Percentiles rank a stretch among this genome's conserved stretches.
Evolutionary conservation across 2,888 invertebrate genomes (phyloP).

Genomic region (Hermaeophaga mercurialis): DNA sequence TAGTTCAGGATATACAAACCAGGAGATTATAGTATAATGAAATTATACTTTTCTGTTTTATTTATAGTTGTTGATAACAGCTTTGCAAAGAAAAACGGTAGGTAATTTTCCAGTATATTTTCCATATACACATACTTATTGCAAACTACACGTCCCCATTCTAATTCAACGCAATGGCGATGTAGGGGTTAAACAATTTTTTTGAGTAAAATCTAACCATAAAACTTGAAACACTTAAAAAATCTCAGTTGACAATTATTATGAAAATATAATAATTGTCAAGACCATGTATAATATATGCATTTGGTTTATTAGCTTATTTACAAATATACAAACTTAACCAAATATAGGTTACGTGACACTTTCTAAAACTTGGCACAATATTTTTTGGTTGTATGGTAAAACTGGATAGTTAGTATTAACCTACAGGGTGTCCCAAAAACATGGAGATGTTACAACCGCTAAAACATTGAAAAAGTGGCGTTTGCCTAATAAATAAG

Average conservation of each 20-base stretch:
- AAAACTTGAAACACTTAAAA: constrained; percentile 52
- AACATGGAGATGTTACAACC: too few species aligned
- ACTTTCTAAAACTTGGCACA: constrained; percentile 54
- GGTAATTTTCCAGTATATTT: constrained; percentile 29
- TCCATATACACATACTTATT: constrained; percentile 45
- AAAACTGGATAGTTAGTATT: too few species aligned
- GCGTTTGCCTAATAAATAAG: too few species aligned
- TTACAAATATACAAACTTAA: constrained; percentile 57
- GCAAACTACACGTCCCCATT: constrained; percentile 55
- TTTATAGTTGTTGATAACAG: constrained; percentile 8
- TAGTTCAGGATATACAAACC: too few species aligned
- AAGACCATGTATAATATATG: constrained; percentile 31
- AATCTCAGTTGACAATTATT: constrained; percentile 33
- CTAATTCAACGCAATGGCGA: constrained; percentile 47
- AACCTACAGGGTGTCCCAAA: too few species aligned
- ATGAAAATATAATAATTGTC: constrained; percentile 34
- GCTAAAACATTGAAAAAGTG: too few species aligned
- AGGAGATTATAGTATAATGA: too few species aligned
- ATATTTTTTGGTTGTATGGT: constrained; percentile 35
- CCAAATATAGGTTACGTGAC: constrained; percentile 56
- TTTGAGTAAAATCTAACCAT: constrained; percentile 50
- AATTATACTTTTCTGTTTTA: neutral
- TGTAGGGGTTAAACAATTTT: constrained; percentile 46
- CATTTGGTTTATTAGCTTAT: constrained; percentile 48
- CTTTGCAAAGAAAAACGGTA: constrained; percentile 23